These are phyloP conservation scores for Cydia strobilella DNA, from an alignment of 1,140 invertebrate species.

Conservation along the genomic window DNA sequence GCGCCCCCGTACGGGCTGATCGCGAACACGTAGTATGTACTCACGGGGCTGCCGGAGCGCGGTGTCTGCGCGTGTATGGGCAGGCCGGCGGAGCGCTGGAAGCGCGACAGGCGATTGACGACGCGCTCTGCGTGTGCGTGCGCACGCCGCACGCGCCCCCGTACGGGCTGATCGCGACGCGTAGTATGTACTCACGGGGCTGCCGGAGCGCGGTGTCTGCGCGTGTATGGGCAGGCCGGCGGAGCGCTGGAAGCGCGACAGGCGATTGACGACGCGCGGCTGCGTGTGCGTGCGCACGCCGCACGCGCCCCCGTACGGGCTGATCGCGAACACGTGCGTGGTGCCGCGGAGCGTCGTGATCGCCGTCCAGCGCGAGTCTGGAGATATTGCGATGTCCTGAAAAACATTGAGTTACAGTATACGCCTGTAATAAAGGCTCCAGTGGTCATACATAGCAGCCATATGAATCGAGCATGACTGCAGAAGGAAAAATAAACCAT, in stretches of 20 bases:
- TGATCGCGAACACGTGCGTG: constrained; percentile 98
- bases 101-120: constrained; percentile 96
- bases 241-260: constrained; percentile 97
- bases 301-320: constrained; percentile 96
- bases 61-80: constrained; percentile 81
- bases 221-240: constrained; percentile 88
- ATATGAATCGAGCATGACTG: too few relatives aligned
- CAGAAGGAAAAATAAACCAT: too few relatives aligned
- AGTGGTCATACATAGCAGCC: too few relatives aligned
- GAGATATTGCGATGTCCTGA: constrained; percentile 92
- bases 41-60: constrained; percentile 84
- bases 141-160: constrained; percentile 94
- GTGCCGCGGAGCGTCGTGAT: constrained; percentile 97
- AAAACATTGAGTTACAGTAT: constrained; percentile 42
- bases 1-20: constrained; percentile 98
- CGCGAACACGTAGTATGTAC: constrained; percentile 97
- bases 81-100: constrained; percentile 96
- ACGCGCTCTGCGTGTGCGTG: constrained; percentile 95
- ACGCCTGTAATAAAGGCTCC: too few relatives aligned
- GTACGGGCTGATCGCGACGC: constrained; percentile 98
- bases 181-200: constrained; percentile 85
- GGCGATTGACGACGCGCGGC: constrained; percentile 95
- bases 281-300: constrained; percentile 96
- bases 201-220: constrained; percentile 81
- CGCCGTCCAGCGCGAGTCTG: constrained; percentile 97